phyloP scores from a whole-genome alignment of 2,113 vertebrate species.

The Phalacrocorax aristotelis region DNA sequence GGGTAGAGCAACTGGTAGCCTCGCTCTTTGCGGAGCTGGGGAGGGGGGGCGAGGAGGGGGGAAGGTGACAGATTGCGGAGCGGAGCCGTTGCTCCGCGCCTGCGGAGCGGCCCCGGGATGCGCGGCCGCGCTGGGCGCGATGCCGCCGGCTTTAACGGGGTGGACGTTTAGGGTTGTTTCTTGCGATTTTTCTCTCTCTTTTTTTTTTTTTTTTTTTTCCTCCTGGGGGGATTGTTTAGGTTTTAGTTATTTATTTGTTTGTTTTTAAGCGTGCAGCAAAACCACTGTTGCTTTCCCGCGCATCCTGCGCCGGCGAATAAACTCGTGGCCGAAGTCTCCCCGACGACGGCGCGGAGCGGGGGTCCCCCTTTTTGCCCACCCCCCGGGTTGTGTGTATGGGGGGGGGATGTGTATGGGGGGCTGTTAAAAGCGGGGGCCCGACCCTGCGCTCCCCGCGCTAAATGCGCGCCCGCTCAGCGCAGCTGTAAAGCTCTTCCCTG shows the following conservation, averaged over 20 bases:
- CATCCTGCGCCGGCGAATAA: background rate
- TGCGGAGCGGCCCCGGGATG: slow-evolving; percentile 43
- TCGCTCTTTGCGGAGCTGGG: slow-evolving; percentile 63
- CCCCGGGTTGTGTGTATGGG: too few relatives aligned
- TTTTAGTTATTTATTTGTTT: background rate
- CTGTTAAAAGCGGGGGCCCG: background rate
- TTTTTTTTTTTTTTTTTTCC: background rate
- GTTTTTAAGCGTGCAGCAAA: background rate
- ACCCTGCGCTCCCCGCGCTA: background rate
- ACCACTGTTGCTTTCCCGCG: background rate
- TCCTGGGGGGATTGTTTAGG: background rate
- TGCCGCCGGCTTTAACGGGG: background rate
- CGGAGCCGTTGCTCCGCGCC: slow-evolving; percentile 83
- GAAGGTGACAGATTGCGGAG: slow-evolving; percentile 89
- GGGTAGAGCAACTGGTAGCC: slow-evolving; percentile 86
- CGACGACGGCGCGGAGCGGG: too few relatives aligned
- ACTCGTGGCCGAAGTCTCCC: background rate
- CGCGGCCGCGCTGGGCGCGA: background rate
- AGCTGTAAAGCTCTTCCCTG: background rate
- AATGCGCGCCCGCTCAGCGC: background rate
- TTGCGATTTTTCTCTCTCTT: too few relatives aligned
- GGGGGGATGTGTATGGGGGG: too few relatives aligned
- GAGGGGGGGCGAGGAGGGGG: background rate
- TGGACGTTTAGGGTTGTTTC: too few relatives aligned
- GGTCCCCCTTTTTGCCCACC: background rate